Conservation (phyloP, 2,797 vertebrate genomes). For the Chloroceryle inda region DNA sequence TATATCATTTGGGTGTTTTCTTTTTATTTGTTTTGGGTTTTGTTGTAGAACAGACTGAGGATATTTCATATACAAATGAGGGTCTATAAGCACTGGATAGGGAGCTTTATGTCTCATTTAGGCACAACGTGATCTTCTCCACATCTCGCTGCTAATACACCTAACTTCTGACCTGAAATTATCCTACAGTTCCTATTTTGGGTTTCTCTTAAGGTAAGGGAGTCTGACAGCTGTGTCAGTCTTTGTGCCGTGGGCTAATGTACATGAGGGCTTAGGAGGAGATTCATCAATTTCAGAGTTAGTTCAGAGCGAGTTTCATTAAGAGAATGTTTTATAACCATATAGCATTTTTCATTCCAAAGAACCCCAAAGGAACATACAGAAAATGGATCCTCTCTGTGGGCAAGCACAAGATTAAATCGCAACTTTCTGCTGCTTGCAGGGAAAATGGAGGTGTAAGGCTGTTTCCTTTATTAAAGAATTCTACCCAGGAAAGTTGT, state of each 20-base stretch:
- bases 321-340: slow-evolving; percentile 21
- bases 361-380: slow-evolving; percentile 7
- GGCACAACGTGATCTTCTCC: not conserved
- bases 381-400: slow-evolving; percentile 13
- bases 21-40: not conserved
- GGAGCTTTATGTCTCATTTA: not conserved
- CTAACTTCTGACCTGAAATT: not conserved
- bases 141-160: not conserved
- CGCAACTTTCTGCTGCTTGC: slow-evolving; percentile 19
- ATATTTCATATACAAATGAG: not conserved
- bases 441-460: not conserved
- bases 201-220: not conserved
- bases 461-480: slow-evolving; percentile 9
- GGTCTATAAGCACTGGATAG: not conserved
- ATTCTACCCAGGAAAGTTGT: not conserved
- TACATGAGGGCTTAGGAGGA: not conserved
- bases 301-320: slow-evolving; percentile 9
- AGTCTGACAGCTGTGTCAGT: not conserved
- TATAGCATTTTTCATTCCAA: slow-evolving; percentile 23
- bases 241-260: not conserved
- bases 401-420: slow-evolving; percentile 38
- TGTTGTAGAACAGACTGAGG: not conserved
- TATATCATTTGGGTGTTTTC: not conserved
- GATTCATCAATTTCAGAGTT: not conserved
- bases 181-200: not conserved